Evolutionary conservation across 2,797 vertebrate species (phyloP).

Genomic region (Knipowitschia caucasica): DNA sequence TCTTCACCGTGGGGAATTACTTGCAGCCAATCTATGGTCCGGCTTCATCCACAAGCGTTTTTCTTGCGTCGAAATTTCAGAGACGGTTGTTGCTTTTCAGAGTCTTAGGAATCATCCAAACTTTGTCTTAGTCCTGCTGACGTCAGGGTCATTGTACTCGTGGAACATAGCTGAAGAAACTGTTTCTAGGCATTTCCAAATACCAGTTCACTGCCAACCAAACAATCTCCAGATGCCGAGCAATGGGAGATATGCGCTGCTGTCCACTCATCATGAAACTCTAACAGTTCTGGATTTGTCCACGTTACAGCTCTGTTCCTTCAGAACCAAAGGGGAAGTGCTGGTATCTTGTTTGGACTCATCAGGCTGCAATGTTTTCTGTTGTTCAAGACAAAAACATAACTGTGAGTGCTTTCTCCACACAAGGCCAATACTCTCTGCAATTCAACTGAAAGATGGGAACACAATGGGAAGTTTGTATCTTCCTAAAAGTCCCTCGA

Average conservation of each 20-base stretch:
- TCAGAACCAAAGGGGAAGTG: slow-evolving; percentile 60
- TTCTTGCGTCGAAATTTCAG: slow-evolving; percentile 45
- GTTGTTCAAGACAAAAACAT: slow-evolving; percentile 13
- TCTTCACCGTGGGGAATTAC: slow-evolving; percentile 54
- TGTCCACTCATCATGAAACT: slow-evolving; percentile 51
- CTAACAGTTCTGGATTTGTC: slow-evolving; percentile 71
- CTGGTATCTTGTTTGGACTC: slow-evolving; percentile 58
- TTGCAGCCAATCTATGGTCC: slow-evolving; percentile 80
- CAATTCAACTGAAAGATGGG: slow-evolving; percentile 63
- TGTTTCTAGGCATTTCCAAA: slow-evolving; percentile 68
- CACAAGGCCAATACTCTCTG: slow-evolving; percentile 57
- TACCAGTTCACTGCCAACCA: slow-evolving; percentile 60
- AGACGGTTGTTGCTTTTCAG: slow-evolving; percentile 70
- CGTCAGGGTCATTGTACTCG: slow-evolving; percentile 71
- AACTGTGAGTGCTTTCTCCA: slow-evolving; percentile 56
- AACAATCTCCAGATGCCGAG: slow-evolving; percentile 67
- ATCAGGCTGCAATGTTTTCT: slow-evolving; percentile 60
- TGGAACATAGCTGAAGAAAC: slow-evolving; percentile 80
- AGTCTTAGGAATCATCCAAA: slow-evolving; percentile 67
- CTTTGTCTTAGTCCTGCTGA: slow-evolving; percentile 69
- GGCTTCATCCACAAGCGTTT: slow-evolving; percentile 75
- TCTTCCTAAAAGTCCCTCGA: slow-evolving; percentile 59
- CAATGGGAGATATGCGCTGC: slow-evolving; percentile 66
- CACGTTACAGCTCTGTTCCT: slow-evolving; percentile 58
- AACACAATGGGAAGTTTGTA: slow-evolving; percentile 59